A percentile compares a stretch with the other conserved stretches of the same genome.
Evolutionary conservation across 1,140 invertebrate genomes (phyloP).

Genomic region (Bombyx mori): ASM3026992v2 NC_085113.1:3066501-3067000

Average conservation of each 20-base stretch:
- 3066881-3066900: no score
- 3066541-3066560: slow-evolving; percentile 35
- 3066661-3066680: slow-evolving; percentile 57
- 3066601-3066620: slow-evolving; percentile 66
- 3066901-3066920: no score
- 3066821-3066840: no score
- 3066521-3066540: slow-evolving; percentile 34
- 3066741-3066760: slow-evolving; percentile 32
- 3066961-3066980: no score
- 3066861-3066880: no score
- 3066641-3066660: slow-evolving; percentile 36
- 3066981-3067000: no score
- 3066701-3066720: slow-evolving; percentile 26
- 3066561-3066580: slow-evolving; percentile 48
- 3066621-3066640: slow-evolving; percentile 67
- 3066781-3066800: not conserved
- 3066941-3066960: no score
- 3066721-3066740: slow-evolving; percentile 57
- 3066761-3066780: slow-evolving; percentile 1
- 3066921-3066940: no score
- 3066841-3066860: no score
- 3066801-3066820: not conserved
- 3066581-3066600: slow-evolving; percentile 58
- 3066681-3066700: slow-evolving; percentile 44
- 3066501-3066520: slow-evolving; percentile 15